Percentiles rank a stretch among this genome's conserved stretches.
Conservation (phyloP, 2,888 invertebrate species). For the Phragmatobia fuliginosa region DNA sequence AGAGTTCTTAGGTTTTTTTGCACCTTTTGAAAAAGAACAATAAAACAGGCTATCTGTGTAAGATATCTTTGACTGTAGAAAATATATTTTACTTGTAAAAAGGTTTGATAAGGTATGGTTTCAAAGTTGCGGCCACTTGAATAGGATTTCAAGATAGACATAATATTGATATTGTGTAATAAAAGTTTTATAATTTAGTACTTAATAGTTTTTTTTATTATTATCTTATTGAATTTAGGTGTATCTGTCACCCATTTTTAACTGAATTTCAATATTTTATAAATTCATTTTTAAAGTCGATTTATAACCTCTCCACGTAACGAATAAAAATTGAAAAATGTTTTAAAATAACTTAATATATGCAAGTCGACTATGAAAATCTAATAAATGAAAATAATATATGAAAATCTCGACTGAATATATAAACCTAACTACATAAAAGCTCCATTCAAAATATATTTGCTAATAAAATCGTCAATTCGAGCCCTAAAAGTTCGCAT, state of each 20-base stretch:
- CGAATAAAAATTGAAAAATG: too few relatives aligned
- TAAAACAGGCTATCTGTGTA: background rate
- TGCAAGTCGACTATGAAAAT: too few relatives aligned
- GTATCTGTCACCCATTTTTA: background rate
- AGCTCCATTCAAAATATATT: background rate
- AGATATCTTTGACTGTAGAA: background rate
- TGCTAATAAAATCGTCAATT: slow-evolving; percentile 13
- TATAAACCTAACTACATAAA: background rate
- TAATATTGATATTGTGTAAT: background rate
- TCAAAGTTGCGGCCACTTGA: background rate
- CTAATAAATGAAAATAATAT: too few relatives aligned
- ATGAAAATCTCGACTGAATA: background rate
- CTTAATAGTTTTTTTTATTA: too few relatives aligned
- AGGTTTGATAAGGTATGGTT: background rate
- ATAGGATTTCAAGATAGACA: background rate
- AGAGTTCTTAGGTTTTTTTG: background rate
- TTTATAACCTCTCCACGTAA: too few relatives aligned
- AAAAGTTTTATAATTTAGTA: too few relatives aligned
- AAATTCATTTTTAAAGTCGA: too few relatives aligned
- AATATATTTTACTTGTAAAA: background rate
- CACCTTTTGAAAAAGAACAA: background rate
- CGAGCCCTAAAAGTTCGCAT: slow-evolving; percentile 6
- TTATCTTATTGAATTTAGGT: background rate
- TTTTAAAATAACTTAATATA: too few relatives aligned
- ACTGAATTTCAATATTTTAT: too few relatives aligned